A percentile compares a stretch with the other conserved stretches of the same genome.
Conservation (phyloP, 2,888 invertebrate species). For the Hyppa rectilinea region DNA sequence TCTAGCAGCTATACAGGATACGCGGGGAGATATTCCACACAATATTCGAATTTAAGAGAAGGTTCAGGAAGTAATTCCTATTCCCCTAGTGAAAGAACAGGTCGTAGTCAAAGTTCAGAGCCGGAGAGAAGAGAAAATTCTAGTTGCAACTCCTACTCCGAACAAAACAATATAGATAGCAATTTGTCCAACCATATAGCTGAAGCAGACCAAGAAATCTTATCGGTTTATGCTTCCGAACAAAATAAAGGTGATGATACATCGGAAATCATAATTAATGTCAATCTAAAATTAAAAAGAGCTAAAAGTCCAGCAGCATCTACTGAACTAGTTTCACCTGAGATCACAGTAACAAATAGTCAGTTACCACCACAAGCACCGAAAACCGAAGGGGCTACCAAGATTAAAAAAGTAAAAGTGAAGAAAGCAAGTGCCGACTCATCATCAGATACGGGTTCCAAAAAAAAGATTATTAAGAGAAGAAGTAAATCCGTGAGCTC, state of each 20-base stretch:
- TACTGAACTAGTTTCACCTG: slow-evolving; percentile 82
- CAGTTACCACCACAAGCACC: slow-evolving; percentile 89
- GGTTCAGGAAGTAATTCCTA: slow-evolving; percentile 74
- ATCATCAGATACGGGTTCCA: slow-evolving; percentile 80
- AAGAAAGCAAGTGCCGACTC: slow-evolving; percentile 85
- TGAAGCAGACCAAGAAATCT: slow-evolving; percentile 76
- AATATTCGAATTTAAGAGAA: slow-evolving; percentile 84
- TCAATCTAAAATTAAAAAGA: slow-evolving; percentile 86
- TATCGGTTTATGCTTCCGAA: slow-evolving; percentile 74
- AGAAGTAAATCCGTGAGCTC: slow-evolving; percentile 87
- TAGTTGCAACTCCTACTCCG: slow-evolving; percentile 68
- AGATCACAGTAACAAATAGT: slow-evolving; percentile 85
- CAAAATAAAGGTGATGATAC: slow-evolving; percentile 84
- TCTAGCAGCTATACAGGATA: slow-evolving; percentile 84
- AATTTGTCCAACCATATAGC: slow-evolving; percentile 63
- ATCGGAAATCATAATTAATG: slow-evolving; percentile 86
- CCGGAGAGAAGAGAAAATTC: slow-evolving; percentile 77
- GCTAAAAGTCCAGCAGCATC: slow-evolving; percentile 79
- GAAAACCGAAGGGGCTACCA: slow-evolving; percentile 81
- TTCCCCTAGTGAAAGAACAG: slow-evolving; percentile 78
- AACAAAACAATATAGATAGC: slow-evolving; percentile 70
- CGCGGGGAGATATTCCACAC: slow-evolving; percentile 87
- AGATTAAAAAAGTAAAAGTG: slow-evolving; percentile 83
- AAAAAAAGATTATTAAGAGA: slow-evolving; percentile 85
- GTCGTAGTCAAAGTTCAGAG: slow-evolving; percentile 83